Base-by-base conservation (phyloP, 2,113 vertebrate genomes). In the Caracal caracal region DNA sequence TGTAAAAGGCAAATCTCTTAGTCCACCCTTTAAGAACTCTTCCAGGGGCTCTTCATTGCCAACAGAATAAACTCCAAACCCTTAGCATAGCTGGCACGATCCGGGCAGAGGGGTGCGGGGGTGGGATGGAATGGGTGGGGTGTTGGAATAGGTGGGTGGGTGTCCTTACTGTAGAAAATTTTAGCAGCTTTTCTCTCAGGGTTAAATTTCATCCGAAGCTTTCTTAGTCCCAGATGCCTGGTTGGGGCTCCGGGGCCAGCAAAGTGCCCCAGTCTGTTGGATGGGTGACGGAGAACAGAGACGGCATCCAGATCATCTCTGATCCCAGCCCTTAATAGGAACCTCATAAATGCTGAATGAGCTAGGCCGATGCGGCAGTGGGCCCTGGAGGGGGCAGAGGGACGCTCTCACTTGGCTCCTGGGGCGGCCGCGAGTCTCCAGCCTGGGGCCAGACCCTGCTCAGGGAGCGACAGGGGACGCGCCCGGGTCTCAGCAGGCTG, bases 1-100 rank as follows among this genome's bases (percentile, higher is more conserved):
- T 87, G 51, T 56, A 76, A 88, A 96, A 61, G 22, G 65, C n/a
- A 70, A 33, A 83, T 66, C 10, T 88, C 51, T 56, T 71, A 49
- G 35, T 51, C 12, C 19, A n/a, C 24, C 24, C 9, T 68, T 90
- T 49, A 65, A 86, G 53, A 90, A 71, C 37, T 2, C 4, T 80
- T n/a, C 15, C 61, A 20, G 43, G 49, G 12, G 4, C 49, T 66
- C 49, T 43, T 28, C 43, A 20, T 0, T 0, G 16, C 59, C 30
- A 6, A 65, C 65, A n/a, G 51, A 90, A 63, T 88, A 20, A 75
- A 83, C 37, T 56, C 24, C 51, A 43, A 22, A 40, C 26, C 76
- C n/a, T 76, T 28, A 47, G 80, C 35, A 3, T 3, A 43, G n/a
- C 56, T 65, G 7, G 24, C 43, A 6, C 1, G 9, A 59, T 51